Evolutionary conservation across 2,888 invertebrate genomes (phyloP).

Genomic region (Ophioninae sp.): DNA sequence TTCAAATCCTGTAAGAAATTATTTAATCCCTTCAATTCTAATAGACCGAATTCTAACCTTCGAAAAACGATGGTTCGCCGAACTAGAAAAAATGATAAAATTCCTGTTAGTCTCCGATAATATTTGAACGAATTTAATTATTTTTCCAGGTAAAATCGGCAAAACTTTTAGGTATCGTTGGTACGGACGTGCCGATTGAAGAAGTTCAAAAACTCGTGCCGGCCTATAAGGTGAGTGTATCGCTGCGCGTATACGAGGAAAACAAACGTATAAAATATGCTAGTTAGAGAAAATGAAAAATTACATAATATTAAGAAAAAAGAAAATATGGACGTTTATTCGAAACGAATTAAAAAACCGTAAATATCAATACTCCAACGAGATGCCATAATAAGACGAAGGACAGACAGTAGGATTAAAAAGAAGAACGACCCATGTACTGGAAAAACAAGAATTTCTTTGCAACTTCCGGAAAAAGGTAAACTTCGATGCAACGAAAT

Average conservation of each 20-base stretch:
- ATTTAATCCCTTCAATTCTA: not conserved
- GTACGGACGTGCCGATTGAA: constrained; percentile 97
- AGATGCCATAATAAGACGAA: too few species aligned
- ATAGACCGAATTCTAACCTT: not conserved
- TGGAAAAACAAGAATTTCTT: not conserved
- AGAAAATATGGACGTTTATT: too few species aligned
- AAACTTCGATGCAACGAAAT: not conserved
- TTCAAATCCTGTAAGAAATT: not conserved
- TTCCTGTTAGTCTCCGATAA: not conserved
- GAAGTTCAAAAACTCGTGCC: constrained; percentile 97
- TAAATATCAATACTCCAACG: too few species aligned
- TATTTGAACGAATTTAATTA: constrained; percentile 17
- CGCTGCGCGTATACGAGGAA: not conserved
- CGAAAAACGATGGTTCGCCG: too few species aligned
- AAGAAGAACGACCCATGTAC: too few species aligned
- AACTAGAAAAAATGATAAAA: not conserved
- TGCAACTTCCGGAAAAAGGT: constrained; percentile 4
- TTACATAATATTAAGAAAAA: too few species aligned
- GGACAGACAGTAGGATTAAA: too few species aligned
- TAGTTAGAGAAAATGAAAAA: too few species aligned
- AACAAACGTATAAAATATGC: too few species aligned
- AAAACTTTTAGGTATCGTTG: constrained; percentile 97
- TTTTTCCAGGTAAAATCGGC: constrained; percentile 89
- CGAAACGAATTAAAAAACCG: too few species aligned
- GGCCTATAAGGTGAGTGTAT: constrained; percentile 89